Conservation (phyloP, 2,797 vertebrate genomes). For the Phrynocephalus guinanensis region DNA sequence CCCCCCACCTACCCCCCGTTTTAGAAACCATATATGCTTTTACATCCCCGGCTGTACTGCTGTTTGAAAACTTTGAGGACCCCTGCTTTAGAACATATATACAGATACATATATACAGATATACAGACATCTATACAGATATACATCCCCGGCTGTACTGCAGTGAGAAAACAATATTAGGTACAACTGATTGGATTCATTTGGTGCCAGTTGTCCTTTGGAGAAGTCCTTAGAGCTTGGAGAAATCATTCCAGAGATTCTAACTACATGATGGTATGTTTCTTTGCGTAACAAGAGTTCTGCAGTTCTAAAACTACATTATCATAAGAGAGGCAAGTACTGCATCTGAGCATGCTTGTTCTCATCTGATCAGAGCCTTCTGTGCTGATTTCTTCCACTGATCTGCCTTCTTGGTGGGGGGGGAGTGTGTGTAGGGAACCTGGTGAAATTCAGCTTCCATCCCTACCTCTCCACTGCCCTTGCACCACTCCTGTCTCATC, state of each 20-base stretch:
- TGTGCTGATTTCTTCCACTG: background rate
- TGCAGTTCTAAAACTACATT: background rate
- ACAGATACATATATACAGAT: too few species aligned
- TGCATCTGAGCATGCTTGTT: background rate
- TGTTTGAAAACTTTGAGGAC: too few species aligned
- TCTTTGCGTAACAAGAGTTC: background rate
- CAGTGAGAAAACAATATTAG: background rate
- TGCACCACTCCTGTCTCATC: background rate
- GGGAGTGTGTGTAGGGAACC: background rate
- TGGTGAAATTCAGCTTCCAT: too few species aligned
- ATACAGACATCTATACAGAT: background rate
- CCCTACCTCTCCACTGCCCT: too few species aligned
- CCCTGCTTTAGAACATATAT: background rate
- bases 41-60: too few species aligned
- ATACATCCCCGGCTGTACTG: background rate
- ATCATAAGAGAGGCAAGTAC: background rate
- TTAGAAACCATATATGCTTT: too few species aligned
- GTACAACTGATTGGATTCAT: slow-evolving; percentile 11
- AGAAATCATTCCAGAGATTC: background rate
- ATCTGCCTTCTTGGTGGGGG: background rate
- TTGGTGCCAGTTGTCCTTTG: slow-evolving; percentile 1
- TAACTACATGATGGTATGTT: background rate
- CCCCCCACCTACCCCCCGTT: too few species aligned
- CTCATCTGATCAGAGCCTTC: background rate
- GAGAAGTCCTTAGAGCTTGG: slow-evolving; percentile 1